Evolutionary conservation across 1,140 invertebrate species (phyloP), one percentile per base, ranked within the genome.

Genomic region (Zophobas morio): DNA sequence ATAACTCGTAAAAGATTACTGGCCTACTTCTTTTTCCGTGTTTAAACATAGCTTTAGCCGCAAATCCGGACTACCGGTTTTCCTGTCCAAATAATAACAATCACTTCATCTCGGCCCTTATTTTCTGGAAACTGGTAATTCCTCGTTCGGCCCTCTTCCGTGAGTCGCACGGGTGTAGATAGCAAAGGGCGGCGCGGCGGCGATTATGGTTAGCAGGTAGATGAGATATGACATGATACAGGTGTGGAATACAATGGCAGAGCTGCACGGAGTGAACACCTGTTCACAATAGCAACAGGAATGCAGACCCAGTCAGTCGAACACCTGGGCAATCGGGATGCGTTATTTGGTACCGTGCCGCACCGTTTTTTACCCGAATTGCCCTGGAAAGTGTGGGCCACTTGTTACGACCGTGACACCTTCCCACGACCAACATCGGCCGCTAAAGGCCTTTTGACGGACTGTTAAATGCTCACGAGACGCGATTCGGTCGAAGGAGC

Each of bases 191-290:
- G 36, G 3, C 42, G 8, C 49, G 49, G 49, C 49, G 20, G 49
- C 49, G 20, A 72, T 72, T 72, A 72, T 72, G 37, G 0, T 72
- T 51, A 80, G 76, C 79, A 72, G 70, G 70, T 72, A 72, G 70
- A 72, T 72, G 70, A 80, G 79, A 80, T 80, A 78, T 78, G 79
- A 72, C 79, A 80, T 75, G 79, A 78, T 76, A 80, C 79, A 80
- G 79, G 79, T 80, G 79, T 80, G 79, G 72, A 76, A 70, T 60
- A 76, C 78, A 79, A 79, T 79, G 78, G 53, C 71, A 39, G 70
- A 66, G 63, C 35, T 39, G 40, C 60, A 76, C 70, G 47, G 51
- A 66, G n/a, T 70, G 78, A 76, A 80, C 78, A 80, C 78, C 78
- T 80, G 78, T 80, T 80, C 57, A 74, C 71, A 78, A 75, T 80